These are phyloP conservation scores for Ellobium chinense DNA, from an alignment of 2,888 invertebrate genomes.

Conservation along the genomic window DNA sequence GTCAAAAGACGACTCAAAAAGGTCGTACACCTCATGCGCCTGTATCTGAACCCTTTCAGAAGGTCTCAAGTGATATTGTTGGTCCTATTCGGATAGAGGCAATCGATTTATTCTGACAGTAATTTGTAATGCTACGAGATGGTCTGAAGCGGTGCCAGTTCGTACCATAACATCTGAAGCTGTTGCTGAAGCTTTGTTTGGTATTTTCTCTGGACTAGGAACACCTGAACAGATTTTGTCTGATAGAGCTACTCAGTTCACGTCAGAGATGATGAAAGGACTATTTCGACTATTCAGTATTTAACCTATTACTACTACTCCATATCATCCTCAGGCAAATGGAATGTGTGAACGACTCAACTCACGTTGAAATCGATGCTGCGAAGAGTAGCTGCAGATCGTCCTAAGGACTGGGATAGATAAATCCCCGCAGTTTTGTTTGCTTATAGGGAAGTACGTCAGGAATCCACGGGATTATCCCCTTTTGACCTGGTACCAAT, in stretches of 20 bases:
- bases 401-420: conserved; percentile 55
- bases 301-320: conserved; percentile 50
- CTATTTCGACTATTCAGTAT: conserved; percentile 47
- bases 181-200: conserved; percentile 55
- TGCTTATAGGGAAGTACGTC: conserved; percentile 25
- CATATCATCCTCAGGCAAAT: conserved; percentile 53
- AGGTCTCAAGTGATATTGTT: conserved; percentile 51
- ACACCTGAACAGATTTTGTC: conserved; percentile 53
- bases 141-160: conserved; percentile 55
- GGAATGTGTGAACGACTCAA: conserved; percentile 55
- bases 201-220: conserved; percentile 51
- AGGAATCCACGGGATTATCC: not conserved
- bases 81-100: conserved; percentile 54
- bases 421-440: conserved; percentile 45
- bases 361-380: conserved; percentile 55
- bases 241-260: conserved; percentile 57
- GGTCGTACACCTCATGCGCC: conserved; percentile 34
- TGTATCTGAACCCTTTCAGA: conserved; percentile 45
- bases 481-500: conserved; percentile 30
- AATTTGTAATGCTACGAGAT: conserved; percentile 56
- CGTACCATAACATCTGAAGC: conserved; percentile 50
- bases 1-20: conserved; percentile 38
- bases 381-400: conserved; percentile 45
- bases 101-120: conserved; percentile 54
- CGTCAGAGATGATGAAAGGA: conserved; percentile 50